phyloP scores from a whole-genome alignment of 2,113 vertebrate genomes.

The Syngnathus scovelli region DNA sequence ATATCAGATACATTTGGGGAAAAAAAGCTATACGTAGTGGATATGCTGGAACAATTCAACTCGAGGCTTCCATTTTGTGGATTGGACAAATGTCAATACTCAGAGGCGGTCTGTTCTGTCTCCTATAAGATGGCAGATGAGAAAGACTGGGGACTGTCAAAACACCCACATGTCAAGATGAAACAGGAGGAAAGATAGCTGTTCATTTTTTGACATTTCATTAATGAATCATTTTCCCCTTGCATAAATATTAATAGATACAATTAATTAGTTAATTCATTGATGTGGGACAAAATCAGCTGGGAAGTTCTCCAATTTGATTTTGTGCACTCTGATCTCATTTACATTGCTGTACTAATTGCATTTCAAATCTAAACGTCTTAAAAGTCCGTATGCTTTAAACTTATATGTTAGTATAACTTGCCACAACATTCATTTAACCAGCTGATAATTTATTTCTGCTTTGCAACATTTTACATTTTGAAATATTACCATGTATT shows the following conservation, averaged over 20 bases:
- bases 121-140: conserved; percentile 58
- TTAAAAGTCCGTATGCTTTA: conserved; percentile 15
- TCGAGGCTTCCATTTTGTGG: conserved; percentile 48
- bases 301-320: conserved; percentile 50
- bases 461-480: no score
- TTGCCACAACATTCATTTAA: not conserved
- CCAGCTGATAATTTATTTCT: not conserved
- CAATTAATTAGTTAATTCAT: conserved; percentile 73
- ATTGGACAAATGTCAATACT: conserved; percentile 66
- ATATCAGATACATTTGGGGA: conserved; percentile 35
- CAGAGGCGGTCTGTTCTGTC: conserved; percentile 62
- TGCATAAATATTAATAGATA: conserved; percentile 74
- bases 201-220: conserved; percentile 68
- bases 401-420: not conserved
- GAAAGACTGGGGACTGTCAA: conserved; percentile 63
- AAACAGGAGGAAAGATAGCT: conserved; percentile 57
- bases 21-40: conserved; percentile 46
- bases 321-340: conserved; percentile 44
- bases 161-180: conserved; percentile 64
- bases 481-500: not conserved
- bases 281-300: conserved; percentile 68
- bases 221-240: conserved; percentile 69
- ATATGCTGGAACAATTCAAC: conserved; percentile 55
- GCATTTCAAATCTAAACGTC: conserved; percentile 34
- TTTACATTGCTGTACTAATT: conserved; percentile 55